Base-by-base conservation (phyloP, 2,797 vertebrate species). In the Pipistrellus nathusii region DNA sequence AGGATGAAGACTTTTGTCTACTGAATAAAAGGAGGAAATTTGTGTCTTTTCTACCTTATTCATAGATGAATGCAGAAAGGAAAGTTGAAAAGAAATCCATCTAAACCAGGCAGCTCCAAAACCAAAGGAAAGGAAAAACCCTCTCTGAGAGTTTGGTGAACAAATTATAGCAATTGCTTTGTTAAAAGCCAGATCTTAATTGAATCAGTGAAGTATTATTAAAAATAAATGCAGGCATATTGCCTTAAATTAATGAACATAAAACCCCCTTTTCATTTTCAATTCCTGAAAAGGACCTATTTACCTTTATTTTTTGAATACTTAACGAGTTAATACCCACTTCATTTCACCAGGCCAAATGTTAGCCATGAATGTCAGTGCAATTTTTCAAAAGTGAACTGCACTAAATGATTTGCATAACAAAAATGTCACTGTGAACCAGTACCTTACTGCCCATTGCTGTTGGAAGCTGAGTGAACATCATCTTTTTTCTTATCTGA, bases 171-270 rank as follows among this genome's bases (percentile, higher is more conserved):
- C 89, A 64, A 87, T 64, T 96, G 87, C 55, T 96, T 97, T 97
- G 85, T 85, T 69, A 87, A 44, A 20, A 27, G 96, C 95, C 92
- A 95, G 68, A 72, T 97, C 95, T 96, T 97, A 96, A 96, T 93
- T 89, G 78, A 97, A 92, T 76, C 64, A 94, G 62, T 51, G 93
- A 96, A 76, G 13, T 77, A 69, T 91, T 96, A 90, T 90, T 97
- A 94, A 97, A 97, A 96, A 91, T 96, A 96, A 97, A 95, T 92
- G 85, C 95, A 85, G 69, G 80, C 86, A 80, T 90, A 96, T 53
- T 92, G 62, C 68, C 92, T 97, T 96, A 96, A 98, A 98, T 98
- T 98, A 98, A 98, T 93, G 95, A 98, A 96, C 66, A 96, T 35
- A 94, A 91, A 96, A 93, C 27, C 25, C 15, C 27, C 84, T 97